Evolutionary conservation across 1,140 invertebrate species (phyloP), one percentile per base, ranked within the genome.

Genomic region (Tachypleus tridentatus): DNA sequence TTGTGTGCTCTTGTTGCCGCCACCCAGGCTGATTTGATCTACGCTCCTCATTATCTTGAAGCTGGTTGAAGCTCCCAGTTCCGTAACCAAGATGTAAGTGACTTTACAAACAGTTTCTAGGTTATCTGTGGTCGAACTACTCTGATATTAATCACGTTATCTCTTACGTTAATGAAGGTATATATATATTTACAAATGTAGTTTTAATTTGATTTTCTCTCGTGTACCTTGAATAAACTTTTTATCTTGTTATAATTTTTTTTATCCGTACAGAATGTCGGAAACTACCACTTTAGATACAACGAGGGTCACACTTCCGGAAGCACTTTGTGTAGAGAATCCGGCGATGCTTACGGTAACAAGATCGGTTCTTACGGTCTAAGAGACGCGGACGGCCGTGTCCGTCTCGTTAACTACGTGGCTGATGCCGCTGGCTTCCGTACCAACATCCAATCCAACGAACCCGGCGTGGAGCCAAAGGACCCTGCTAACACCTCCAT

Each of bases 211-310:
- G 53, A 54, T 54, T 3, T 54, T 3, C 0, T 54, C 8, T 9
- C 8, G 3, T 8, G 53, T 54, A 9, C 4, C 8, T 54, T 9
- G 3, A 54, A 54, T 54, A 54, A 9, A 54, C 4, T 54, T 54
- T 54, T 3, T 54, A 7, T n/a, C n/a, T n/a, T 7, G 6, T 54
- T 54, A 3, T n/a, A 3, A 54, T 54, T 54, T n/a, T 7, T 54
- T 8, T 54, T 54, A 49, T 4, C 9, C 7, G 1, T 57, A 4
- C 50, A 71, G 70, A 67, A 59, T 51, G 52, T 68, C 6, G 72
- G 72, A n/a, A 73, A 73, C 61, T 73, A 73, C 57, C 69, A 70
- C 64, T 73, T 73, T 57, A 69, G 69, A 29, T 73, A 73, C 67
- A 72, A 73, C 58, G 72, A 73, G 66, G 66, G 67, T 58, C 72